Evolutionary conservation across 1,140 invertebrate species (phyloP).

Genomic region (Drosophila nigromelanica): DNA sequence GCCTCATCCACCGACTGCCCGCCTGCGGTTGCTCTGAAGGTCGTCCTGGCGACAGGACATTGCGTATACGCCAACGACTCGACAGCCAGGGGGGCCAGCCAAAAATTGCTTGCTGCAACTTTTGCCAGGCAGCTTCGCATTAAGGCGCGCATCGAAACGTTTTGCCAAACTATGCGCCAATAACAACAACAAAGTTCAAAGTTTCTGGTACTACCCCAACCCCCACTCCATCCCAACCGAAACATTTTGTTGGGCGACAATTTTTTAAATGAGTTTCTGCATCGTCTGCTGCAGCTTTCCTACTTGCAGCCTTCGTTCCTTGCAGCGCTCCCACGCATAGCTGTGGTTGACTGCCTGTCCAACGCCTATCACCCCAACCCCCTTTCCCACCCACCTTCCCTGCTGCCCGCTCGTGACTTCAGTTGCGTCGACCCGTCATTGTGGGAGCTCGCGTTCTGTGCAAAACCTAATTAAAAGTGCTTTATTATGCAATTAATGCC

Average conservation of each 20-base stretch:
- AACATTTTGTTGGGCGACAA: slow-evolving; percentile 40
- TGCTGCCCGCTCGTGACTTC: neutral
- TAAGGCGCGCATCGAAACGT: slow-evolving; percentile 26
- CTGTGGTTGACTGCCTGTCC: neutral
- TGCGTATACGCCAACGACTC: slow-evolving; percentile 31
- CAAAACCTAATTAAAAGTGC: slow-evolving; percentile 80
- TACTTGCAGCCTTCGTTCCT: too few relatives aligned
- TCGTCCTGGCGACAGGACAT: slow-evolving; percentile 39
- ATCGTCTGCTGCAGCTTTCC: slow-evolving; percentile 5
- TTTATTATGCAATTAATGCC: slow-evolving; percentile 80
- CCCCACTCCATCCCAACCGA: neutral
- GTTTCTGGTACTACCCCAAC: slow-evolving; percentile 6
- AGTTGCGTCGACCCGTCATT: neutral
- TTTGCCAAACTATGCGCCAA: slow-evolving; percentile 24
- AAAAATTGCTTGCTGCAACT: slow-evolving; percentile 29
- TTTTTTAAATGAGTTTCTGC: slow-evolving; percentile 67
- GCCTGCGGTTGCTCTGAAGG: slow-evolving; percentile 30
- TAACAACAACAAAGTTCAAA: slow-evolving; percentile 9
- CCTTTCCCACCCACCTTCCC: too few relatives aligned
- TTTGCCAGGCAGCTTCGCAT: slow-evolving; percentile 26
- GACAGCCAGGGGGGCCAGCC: neutral
- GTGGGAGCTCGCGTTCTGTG: slow-evolving; percentile 51
- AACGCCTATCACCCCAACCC: neutral
- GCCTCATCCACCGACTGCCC: slow-evolving; percentile 3
- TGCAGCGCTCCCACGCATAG: neutral